Evolutionary conservation across 2,888 invertebrate species (phyloP).

Genomic region (Trichopria drosophilae): DNA sequence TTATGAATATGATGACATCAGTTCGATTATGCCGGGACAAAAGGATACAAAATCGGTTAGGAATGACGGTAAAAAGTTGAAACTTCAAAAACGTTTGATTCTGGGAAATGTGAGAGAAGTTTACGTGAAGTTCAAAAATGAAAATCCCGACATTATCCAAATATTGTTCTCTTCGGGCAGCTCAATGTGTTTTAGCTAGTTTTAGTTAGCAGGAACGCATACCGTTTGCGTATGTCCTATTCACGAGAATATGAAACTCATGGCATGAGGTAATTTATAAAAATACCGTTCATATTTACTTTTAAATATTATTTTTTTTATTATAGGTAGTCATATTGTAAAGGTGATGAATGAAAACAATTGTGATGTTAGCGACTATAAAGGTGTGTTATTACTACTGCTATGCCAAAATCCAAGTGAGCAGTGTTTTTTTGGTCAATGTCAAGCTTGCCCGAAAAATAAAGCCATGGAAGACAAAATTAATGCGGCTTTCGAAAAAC

Average conservation of each 20-base stretch:
- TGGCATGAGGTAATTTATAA: too few species aligned
- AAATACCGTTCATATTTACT: too few species aligned
- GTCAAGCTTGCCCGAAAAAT: conserved; percentile 13
- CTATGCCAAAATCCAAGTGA: conserved; percentile 10
- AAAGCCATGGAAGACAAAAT: neutral
- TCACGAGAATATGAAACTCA: conserved; percentile 7
- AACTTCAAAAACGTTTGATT: conserved; percentile 11
- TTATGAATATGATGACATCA: too few species aligned
- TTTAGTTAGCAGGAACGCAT: conserved; percentile 12
- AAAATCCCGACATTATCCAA: conserved; percentile 8
- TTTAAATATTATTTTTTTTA: too few species aligned
- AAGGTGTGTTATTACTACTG: conserved; percentile 5
- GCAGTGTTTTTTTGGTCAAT: conserved; percentile 15
- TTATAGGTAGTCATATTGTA: conserved; percentile 19
- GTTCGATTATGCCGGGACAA: too few species aligned
- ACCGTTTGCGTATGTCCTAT: conserved; percentile 12
- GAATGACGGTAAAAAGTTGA: too few species aligned
- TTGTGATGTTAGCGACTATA: conserved; percentile 5
- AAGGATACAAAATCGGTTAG: too few species aligned
- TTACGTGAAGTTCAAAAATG: too few species aligned
- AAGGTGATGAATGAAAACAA: conserved; percentile 2
- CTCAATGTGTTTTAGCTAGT: conserved; percentile 10
- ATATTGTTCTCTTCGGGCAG: conserved; percentile 5
- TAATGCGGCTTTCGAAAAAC: conserved; percentile 11
- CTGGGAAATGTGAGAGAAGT: conserved; percentile 9